These are phyloP conservation scores for Cylas formicarius DNA, from an alignment of 1,140 invertebrate species.

Conservation along the genomic window DNA sequence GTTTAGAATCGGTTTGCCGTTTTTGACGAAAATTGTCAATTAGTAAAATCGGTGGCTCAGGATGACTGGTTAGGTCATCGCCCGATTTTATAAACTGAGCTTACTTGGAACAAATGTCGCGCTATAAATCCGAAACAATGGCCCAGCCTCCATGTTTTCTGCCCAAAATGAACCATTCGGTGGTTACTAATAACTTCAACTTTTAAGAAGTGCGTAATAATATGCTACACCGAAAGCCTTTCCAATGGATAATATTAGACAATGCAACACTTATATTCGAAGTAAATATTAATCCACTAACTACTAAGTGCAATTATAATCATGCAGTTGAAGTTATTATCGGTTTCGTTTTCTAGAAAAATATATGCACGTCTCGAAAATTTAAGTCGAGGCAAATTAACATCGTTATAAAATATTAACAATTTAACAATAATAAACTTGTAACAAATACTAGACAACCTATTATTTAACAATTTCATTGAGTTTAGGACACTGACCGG, in stretches of 20 bases:
- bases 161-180: constrained; percentile 15
- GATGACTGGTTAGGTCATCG: constrained; percentile 29
- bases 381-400: constrained; percentile 16
- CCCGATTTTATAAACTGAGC: constrained; percentile 33
- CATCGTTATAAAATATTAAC: constrained; percentile 14
- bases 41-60: constrained; percentile 36
- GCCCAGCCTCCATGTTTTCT: constrained; percentile 36
- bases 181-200: constrained; percentile 19
- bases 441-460: constrained; percentile 18
- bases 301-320: constrained; percentile 20
- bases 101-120: neutral
- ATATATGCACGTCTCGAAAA: constrained; percentile 12
- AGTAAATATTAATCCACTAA: constrained; percentile 33
- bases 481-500: neutral
- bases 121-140: constrained; percentile 24
- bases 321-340: constrained; percentile 16
- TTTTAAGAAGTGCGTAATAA: constrained; percentile 23
- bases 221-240: constrained; percentile 34
- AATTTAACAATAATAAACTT: constrained; percentile 22
- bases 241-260: constrained; percentile 22
- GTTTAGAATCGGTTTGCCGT: constrained; percentile 15
- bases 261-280: constrained; percentile 25
- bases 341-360: constrained; percentile 8
- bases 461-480: constrained; percentile 15
- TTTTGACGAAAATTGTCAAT: constrained; percentile 14